Conservation (phyloP, 23 tunicate genomes). For the Halocynthia roretzi region DNA sequence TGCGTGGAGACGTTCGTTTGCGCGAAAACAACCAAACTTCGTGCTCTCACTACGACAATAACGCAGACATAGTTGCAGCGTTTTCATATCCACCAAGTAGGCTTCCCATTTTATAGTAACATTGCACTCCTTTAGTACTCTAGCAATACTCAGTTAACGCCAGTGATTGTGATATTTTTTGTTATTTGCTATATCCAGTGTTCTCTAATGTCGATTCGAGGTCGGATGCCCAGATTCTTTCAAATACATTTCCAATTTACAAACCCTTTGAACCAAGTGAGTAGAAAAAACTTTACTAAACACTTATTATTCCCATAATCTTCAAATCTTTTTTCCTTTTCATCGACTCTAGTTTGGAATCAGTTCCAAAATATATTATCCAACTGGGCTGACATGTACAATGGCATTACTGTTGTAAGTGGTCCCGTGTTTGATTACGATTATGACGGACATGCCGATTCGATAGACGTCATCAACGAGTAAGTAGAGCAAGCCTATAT, state of each 20-base stretch:
- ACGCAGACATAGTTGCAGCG: conserved; percentile 1
- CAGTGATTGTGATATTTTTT: not conserved
- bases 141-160: not conserved
- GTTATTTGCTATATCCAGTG: conserved; percentile 18
- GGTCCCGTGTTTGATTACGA: conserved; percentile 83
- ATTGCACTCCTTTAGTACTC: not conserved
- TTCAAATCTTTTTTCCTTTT: not conserved
- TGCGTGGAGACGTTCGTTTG: too few relatives aligned
- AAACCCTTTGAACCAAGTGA: conserved; percentile 20
- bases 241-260: conserved; percentile 69
- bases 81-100: conserved; percentile 32
- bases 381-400: conserved; percentile 58
- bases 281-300: not conserved
- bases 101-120: not conserved
- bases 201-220: conserved; percentile 32
- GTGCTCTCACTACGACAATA: conserved; percentile 26
- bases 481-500: conserved; percentile 8
- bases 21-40: too few relatives aligned
- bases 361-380: conserved; percentile 42
- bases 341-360: conserved; percentile 51
- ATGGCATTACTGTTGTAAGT: conserved; percentile 49
- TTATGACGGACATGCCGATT: conserved; percentile 62
- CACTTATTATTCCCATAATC: not conserved
- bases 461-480: conserved; percentile 30
- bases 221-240: conserved; percentile 34